Evolutionary conservation across 2,888 invertebrate genomes (phyloP), one percentile per base, ranked within the genome.

Genomic region (Onthophagus sagittarius): DNA sequence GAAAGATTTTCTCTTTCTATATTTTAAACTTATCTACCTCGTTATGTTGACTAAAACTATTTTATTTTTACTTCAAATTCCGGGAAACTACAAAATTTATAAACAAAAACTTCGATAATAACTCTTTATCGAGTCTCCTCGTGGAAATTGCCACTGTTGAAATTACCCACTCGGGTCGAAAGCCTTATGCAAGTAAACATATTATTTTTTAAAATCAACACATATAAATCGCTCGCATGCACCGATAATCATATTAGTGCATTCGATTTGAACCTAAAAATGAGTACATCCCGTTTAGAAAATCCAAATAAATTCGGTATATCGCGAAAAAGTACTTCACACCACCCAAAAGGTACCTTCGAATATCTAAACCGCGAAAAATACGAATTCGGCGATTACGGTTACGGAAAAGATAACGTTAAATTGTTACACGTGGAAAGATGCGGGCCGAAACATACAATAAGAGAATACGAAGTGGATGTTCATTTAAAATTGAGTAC

Each of bases 401-500:
- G 91, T 14, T 93, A 92, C 81, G 94, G 94, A 71, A 94, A 94
- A 85, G 89, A 91, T 82, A 87, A 89, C 78, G 90, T 94, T 4
- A 93, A 93, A 81, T 86, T 94, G 7, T 85, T 94, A 75, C 90
- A 93, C 81, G 90, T 94, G 4, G 87, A 88, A 75, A 88, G 92
- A 62, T 89, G 92, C 71, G 91, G 91, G 14, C 87, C 89, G 0
- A 87, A 87, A 76, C 93, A 94, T 81, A 87, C 88, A 76, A 91
- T 94, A 76, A 88, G 92, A 75, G 94, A 94, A 82, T 90, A 91
- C 79, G 93, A 94, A 85, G 93, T 91, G n/a, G 88, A 89, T 79
- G 93, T 93, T 0, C 91, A 91, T 78, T 85, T 94, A 65, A 91
- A 91, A 78, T 85, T 94, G 72, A 87, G 89, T 75, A 90, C 90